Evolutionary conservation across 2,888 invertebrate species (phyloP).

Genomic region (Cantharis rustica): DNA sequence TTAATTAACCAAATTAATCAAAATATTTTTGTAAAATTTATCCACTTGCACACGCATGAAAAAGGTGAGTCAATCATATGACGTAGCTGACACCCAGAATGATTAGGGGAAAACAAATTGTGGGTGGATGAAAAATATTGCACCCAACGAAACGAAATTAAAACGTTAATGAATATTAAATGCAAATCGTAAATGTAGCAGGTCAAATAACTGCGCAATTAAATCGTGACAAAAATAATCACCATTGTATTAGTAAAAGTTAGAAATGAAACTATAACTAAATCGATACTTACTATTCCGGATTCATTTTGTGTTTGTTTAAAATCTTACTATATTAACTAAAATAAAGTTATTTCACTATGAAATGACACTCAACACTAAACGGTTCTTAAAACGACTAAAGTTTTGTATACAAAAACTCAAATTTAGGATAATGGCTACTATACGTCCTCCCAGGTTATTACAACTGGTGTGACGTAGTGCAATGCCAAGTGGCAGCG

Average conservation of each 20-base stretch:
- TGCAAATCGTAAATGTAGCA: background rate
- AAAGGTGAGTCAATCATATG: constrained; percentile 28
- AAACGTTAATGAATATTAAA: background rate
- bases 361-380: constrained; percentile 13
- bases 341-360: constrained; percentile 15
- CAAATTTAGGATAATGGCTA: constrained; percentile 54
- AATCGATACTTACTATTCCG: constrained; percentile 78
- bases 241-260: constrained; percentile 40
- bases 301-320: constrained; percentile 65
- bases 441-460: constrained; percentile 42
- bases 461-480: constrained; percentile 44
- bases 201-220: constrained; percentile 43
- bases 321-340: constrained; percentile 11
- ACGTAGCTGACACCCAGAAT: constrained; percentile 24
- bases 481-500: constrained; percentile 50
- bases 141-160: background rate
- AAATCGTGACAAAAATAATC: constrained; percentile 41
- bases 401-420: constrained; percentile 49
- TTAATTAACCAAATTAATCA: background rate
- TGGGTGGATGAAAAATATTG: constrained; percentile 17
- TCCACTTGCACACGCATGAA: background rate
- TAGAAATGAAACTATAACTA: constrained; percentile 45
- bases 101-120: constrained; percentile 22
- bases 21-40: background rate
- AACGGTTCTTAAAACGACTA: constrained; percentile 33